Evolutionary conservation across 1,140 invertebrate genomes (phyloP).

Genomic region (Ridgeia piscesae): DNA sequence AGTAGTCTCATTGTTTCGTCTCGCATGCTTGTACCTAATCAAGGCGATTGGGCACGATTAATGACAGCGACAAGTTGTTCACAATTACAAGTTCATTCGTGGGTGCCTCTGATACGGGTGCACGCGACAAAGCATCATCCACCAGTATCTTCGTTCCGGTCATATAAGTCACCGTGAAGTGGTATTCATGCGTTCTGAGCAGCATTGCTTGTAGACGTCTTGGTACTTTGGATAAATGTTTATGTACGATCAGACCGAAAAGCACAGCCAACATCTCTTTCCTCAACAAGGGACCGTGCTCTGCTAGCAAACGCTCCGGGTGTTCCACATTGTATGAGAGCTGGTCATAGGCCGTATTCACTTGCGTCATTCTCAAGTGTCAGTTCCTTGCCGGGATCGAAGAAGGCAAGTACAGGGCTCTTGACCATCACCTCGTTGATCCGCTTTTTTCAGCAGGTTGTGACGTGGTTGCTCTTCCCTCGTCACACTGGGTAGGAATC

Average conservation of each 20-base stretch:
- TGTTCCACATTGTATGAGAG: conserved; percentile 43
- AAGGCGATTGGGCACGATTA: not conserved
- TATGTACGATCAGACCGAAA: conserved; percentile 52
- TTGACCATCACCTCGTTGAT: conserved; percentile 4
- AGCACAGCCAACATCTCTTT: conserved; percentile 60
- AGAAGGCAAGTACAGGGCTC: conserved; percentile 37
- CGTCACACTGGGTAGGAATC: conserved; percentile 50
- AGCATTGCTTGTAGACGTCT: conserved; percentile 18
- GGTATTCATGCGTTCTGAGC: conserved; percentile 20
- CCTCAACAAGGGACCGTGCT: conserved; percentile 51
- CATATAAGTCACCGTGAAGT: not conserved
- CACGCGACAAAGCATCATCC: conserved; percentile 42
- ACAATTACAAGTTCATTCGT: not conserved
- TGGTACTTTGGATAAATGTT: conserved; percentile 24
- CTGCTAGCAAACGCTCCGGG: conserved; percentile 55
- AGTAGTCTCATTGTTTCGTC: not conserved
- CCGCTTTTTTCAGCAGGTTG: conserved; percentile 27
- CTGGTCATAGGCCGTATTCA: conserved; percentile 43
- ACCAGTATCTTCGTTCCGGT: conserved; percentile 36
- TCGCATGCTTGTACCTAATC: not conserved
- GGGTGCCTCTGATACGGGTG: not conserved
- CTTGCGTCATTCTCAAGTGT: conserved; percentile 44
- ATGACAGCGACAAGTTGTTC: not conserved
- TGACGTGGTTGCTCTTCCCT: conserved; percentile 33
- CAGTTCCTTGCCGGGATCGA: conserved; percentile 38